phyloP scores from a whole-genome alignment of 2,113 vertebrate genomes.

The Nipponia nippon region DNA sequence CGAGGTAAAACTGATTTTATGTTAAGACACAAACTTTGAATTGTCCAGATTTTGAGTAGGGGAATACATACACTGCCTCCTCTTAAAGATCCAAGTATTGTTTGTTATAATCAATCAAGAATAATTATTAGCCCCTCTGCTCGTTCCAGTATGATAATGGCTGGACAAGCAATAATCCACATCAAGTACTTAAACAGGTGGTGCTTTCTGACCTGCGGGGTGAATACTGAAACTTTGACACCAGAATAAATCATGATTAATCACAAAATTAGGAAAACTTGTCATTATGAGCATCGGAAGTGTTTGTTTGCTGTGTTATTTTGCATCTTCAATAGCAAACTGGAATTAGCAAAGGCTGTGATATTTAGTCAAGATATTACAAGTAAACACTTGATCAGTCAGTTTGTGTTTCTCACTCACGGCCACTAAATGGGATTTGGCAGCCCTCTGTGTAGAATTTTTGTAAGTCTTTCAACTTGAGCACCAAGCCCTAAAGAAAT shows the following conservation, averaged over 20 bases:
- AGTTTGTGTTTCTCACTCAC: not conserved
- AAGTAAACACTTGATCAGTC: not conserved
- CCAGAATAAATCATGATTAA: not conserved
- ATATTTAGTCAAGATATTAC: not conserved
- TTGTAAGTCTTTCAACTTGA: not conserved
- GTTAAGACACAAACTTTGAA: not conserved
- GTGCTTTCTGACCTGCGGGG: not conserved
- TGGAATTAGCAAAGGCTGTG: not conserved
- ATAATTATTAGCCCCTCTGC: not conserved
- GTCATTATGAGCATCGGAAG: not conserved
- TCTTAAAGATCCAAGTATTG: not conserved
- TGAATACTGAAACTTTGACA: not conserved
- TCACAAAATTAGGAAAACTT: not conserved
- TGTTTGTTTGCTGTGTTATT: not conserved
- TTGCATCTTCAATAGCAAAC: not conserved
- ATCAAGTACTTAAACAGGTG: not conserved
- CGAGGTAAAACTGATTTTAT: accelerated
- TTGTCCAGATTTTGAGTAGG: not conserved
- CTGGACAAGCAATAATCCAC: not conserved
- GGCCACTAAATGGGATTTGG: not conserved
- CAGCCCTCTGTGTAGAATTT: not conserved
- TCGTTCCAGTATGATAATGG: not conserved
- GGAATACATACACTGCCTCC: not conserved
- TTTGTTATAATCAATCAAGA: not conserved
- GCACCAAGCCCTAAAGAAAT: not conserved